Evolutionary conservation across 2,888 invertebrate species (phyloP), one percentile per base, ranked within the genome.

Genomic region (Lutraria lutraria): DNA sequence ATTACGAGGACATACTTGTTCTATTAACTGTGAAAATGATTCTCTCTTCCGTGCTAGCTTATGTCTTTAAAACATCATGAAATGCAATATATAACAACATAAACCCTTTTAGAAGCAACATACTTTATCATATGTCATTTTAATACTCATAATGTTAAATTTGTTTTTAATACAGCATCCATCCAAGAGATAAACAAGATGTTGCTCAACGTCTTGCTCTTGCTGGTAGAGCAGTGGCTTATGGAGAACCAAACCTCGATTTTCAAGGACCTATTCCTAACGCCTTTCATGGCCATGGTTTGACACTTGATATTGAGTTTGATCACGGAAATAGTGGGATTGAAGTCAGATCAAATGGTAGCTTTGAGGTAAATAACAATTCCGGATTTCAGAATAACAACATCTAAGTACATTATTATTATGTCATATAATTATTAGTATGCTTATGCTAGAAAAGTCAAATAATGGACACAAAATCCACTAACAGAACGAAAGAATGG

Each of bases 241-340:
- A 96, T 87, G 93, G 93, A 16, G 89, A 93, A 72, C 90, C 54
- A 16, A 89, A 89, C 19, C 87, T 95, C 13, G 89, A 86, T 8
- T 95, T 89, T 88, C 94, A 95, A 90, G 96, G 96, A 6, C 96
- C 96, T 8, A 93, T 94, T 76, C 95, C 95, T 6, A 88, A 91
- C 12, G 72, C 29, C 53, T 87, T 85, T 72, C 84, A 31, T 19
- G 13, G 53, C 19, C 52, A 68, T 25, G 86, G 52, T 34, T 76
- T 83, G 15, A 83, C 87, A 2, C 43, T 93, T 2, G 81, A 54
- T 4, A 92, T 93, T 31, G 88, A 92, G 56, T 94, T 90, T 82
- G 92, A 93, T 60, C 89, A 93, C 29, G 93, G 93, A 13, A 89
- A 89, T 53, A 83, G 31, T 54, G 85, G 56, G 15, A 88, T 89